phyloP scores from a whole-genome alignment of 2,888 invertebrate genomes.

The Clunio marinus region DNA sequence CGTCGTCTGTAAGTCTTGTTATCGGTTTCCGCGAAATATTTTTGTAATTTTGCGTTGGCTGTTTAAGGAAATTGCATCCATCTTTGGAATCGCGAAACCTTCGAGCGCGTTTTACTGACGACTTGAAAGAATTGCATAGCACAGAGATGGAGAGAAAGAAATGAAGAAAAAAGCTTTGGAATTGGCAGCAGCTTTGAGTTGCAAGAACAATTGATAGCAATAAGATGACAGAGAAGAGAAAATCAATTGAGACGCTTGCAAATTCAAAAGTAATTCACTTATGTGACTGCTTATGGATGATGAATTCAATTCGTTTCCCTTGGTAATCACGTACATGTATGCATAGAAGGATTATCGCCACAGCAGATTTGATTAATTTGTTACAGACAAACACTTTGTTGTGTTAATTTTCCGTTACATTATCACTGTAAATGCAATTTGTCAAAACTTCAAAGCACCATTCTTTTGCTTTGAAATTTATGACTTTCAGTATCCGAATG shows the following conservation, averaged over 20 bases:
- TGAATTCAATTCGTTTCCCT: slow-evolving; percentile 2
- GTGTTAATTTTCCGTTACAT: neutral
- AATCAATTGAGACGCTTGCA: neutral
- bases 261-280: neutral
- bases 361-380: slow-evolving; percentile 23
- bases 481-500: neutral
- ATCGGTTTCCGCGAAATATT: slow-evolving; percentile 32
- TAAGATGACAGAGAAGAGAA: neutral
- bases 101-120: neutral
- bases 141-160: too few species aligned
- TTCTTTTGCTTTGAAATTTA: neutral
- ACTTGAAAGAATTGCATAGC: neutral
- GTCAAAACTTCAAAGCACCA: slow-evolving; percentile 1
- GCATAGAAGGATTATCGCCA: neutral
- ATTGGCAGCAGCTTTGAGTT: neutral
- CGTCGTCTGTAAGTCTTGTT: slow-evolving; percentile 7
- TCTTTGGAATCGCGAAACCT: slow-evolving; percentile 20
- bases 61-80: neutral
- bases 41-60: slow-evolving; percentile 5
- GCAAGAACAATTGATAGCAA: slow-evolving; percentile 4
- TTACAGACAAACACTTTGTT: slow-evolving; percentile 14
- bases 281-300: slow-evolving; percentile 5
- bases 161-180: too few species aligned
- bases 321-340: neutral
- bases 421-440: slow-evolving; percentile 25